Evolutionary conservation across 2,888 invertebrate genomes (phyloP).

Genomic region (Drosophila percnosoma): DNA sequence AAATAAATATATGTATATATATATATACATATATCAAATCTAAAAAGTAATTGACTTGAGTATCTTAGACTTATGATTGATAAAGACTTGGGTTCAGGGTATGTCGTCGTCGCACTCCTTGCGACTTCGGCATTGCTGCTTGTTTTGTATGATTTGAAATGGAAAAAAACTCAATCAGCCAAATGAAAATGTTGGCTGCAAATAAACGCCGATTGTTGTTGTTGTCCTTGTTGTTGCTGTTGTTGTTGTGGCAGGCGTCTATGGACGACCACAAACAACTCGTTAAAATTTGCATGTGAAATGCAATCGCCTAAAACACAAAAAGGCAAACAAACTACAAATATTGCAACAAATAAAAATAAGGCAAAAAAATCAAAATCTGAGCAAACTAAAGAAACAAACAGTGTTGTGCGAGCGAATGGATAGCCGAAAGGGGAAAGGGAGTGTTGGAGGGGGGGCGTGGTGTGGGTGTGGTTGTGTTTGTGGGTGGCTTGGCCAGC

Average conservation of each 20-base stretch:
- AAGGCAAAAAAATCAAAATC: conserved; percentile 5
- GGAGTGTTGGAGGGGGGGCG: not conserved
- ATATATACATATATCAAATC: not conserved
- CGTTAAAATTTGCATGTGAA: conserved; percentile 77
- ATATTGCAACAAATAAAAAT: conserved; percentile 13
- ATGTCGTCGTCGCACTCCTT: not conserved
- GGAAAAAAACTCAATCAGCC: conserved; percentile 70
- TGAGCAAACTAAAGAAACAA: conserved; percentile 16
- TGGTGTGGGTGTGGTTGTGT: not conserved
- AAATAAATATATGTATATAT: not conserved
- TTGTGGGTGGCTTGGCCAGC: not conserved
- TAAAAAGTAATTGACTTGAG: not conserved
- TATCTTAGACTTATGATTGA: not conserved
- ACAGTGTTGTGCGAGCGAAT: conserved; percentile 2
- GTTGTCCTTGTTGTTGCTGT: conserved; percentile 14
- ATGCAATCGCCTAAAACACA: conserved; percentile 70
- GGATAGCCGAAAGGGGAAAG: not conserved
- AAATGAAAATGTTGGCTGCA: conserved; percentile 70
- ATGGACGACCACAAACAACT: conserved; percentile 73
- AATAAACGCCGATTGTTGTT: conserved; percentile 67
- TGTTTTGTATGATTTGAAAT: conserved; percentile 7
- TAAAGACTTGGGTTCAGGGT: not conserved
- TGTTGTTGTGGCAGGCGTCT: conserved; percentile 54
- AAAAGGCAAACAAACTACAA: conserved; percentile 14
- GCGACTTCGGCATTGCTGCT: not conserved